phyloP scores from a whole-genome alignment of 1,140 invertebrate species.

The Cydia fagiglandana region DNA sequence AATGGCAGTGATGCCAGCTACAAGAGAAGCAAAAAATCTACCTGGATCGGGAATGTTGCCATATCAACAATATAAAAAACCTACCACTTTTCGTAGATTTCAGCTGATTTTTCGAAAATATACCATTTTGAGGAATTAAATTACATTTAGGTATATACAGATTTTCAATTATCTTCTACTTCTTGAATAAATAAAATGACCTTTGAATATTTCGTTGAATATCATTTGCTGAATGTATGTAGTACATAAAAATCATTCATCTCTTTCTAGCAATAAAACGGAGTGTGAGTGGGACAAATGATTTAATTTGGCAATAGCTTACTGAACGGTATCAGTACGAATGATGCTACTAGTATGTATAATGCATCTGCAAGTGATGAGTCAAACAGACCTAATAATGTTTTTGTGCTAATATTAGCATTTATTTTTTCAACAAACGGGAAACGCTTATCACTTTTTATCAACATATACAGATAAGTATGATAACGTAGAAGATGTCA shows the following conservation, averaged over 20 bases:
- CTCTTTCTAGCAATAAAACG: background rate
- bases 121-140: too few relatives aligned
- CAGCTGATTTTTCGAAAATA: too few relatives aligned
- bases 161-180: too few relatives aligned
- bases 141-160: too few relatives aligned
- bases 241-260: background rate
- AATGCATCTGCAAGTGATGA: background rate
- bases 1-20: conserved; percentile 51
- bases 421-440: background rate
- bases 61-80: conserved; percentile 23
- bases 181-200: too few relatives aligned
- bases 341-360: background rate
- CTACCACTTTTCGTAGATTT: conserved; percentile 3
- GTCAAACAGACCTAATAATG: background rate
- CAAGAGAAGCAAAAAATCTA: conserved; percentile 33
- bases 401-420: background rate
- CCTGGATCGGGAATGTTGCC: conserved; percentile 38
- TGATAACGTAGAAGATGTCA: background rate
- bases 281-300: background rate
- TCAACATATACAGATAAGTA: background rate
- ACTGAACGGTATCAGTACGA: too few relatives aligned
- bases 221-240: too few relatives aligned
- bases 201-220: too few relatives aligned
- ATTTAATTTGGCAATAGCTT: too few relatives aligned
- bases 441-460: background rate